phyloP scores from a whole-genome alignment of 2,113 vertebrate genomes.

The Platichthys flesus region DNA sequence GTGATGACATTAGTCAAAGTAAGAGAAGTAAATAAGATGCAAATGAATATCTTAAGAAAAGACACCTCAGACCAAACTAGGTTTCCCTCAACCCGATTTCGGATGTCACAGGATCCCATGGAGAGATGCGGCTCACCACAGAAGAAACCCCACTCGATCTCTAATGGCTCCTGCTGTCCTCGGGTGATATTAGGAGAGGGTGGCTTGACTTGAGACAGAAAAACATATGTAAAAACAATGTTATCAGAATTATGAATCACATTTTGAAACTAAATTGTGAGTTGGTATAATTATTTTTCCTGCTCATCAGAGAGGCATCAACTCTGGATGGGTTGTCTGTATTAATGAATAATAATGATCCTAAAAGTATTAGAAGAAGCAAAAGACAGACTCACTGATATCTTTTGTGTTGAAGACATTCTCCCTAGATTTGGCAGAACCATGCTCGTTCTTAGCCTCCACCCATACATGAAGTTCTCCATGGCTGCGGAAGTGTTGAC shows the following conservation, averaged over 20 bases:
- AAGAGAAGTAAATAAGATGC: not conserved
- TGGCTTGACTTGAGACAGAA: constrained; percentile 66
- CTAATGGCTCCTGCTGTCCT: constrained; percentile 6
- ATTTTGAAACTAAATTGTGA: not conserved
- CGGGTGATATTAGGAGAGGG: constrained; percentile 32
- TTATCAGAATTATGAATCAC: not conserved
- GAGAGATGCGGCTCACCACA: not conserved
- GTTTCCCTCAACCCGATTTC: constrained; percentile 43
- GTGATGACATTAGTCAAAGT: not conserved
- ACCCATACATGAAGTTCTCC: constrained; percentile 71
- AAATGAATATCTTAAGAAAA: constrained; percentile 5
- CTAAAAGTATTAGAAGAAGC: not conserved
- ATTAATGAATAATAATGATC: not conserved
- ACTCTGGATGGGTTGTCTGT: not conserved
- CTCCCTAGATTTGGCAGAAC: constrained; percentile 36
- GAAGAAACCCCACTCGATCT: constrained; percentile 58
- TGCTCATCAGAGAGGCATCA: too few relatives aligned
- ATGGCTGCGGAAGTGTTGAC: not conserved
- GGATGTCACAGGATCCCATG: constrained; percentile 48
- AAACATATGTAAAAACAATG: not conserved
- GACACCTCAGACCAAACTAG: constrained; percentile 70
- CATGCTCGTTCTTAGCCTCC: constrained; percentile 39
- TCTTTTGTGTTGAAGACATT: constrained; percentile 39
- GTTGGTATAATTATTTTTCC: too few relatives aligned
- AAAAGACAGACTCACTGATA: constrained; percentile 67